Evolutionary conservation across 2,888 invertebrate genomes (phyloP), one percentile per base, ranked within the genome.

Genomic region (Oscheius sp.): DNA sequence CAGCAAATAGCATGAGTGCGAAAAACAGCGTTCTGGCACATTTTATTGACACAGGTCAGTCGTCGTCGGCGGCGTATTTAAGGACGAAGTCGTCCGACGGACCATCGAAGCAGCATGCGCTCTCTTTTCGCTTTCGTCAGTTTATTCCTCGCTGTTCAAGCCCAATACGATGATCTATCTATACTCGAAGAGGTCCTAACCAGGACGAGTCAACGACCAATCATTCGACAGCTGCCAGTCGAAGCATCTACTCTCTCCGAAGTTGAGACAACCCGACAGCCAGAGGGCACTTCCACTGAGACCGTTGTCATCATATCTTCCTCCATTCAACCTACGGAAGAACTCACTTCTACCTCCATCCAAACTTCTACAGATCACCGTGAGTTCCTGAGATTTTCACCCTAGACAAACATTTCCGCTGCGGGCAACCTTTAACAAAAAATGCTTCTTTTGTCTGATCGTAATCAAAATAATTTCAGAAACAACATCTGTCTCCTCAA

Each of bases 21-120:
- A 66, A 66, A 66, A 66, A 66, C 56, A 47, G 45, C 54, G 44
- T 66, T 45, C 47, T 66, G 66, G 66, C 66, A 66, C 49, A 64
- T 64, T 59, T 59, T 59, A 59, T 59, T 59, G 59, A 59, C 59
- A 59, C 44, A 59, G 57, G 59, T 59, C 59, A 44, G 59, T 30
- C 24, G 54, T 54, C 54, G 33, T 8, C n/a, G n/a, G n/a, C n/a
- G n/a, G n/a, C 54, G 54, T 59, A 59, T 59, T 59, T 59, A 59
- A 59, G 41, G 14, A 1, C 26, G n/a, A n/a, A 28, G 44, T 1
- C 2, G 28, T 17, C 14, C 57, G 41, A 26, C 41, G 12, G 28
- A 14, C 26, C 32, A 8, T 8, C 49, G 20, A 54, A 9, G 17
- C 32, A 59, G 44, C 44, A 59, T 59, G 59, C 59, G 26, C 44